These are phyloP conservation scores for Mionectes olivaceus DNA, from an alignment of 2,797 vertebrate genomes.

Conservation along the genomic window DNA sequence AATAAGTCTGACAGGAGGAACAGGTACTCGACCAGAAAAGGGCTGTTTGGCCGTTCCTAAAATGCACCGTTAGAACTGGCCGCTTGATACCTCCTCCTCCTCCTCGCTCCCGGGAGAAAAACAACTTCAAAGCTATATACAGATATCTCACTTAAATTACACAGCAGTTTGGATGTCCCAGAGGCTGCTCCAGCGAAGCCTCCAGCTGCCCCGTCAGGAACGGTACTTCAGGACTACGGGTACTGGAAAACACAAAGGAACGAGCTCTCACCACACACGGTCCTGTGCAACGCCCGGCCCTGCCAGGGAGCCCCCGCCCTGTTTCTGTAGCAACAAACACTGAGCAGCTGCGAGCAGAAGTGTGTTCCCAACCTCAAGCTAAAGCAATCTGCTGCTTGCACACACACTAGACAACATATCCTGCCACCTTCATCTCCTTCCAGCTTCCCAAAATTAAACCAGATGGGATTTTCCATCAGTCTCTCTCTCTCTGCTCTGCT, in stretches of 20 bases:
- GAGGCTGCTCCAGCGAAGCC: constrained; percentile 52
- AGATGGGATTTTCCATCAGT: constrained; percentile 63
- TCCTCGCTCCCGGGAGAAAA: constrained; percentile 62
- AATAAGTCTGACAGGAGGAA: constrained; percentile 17
- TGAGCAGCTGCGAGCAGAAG: neutral
- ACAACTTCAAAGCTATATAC: constrained; percentile 76
- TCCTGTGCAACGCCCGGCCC: neutral
- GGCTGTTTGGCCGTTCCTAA: constrained; percentile 55
- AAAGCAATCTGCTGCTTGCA: neutral
- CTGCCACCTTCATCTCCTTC: constrained; percentile 52
- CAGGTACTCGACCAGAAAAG: constrained; percentile 29
- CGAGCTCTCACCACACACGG: neutral
- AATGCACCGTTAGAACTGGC: constrained; percentile 53
- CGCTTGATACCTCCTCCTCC: constrained; percentile 46
- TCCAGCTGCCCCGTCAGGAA: constrained; percentile 74
- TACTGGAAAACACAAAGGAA: constrained; percentile 80
- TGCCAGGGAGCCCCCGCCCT: neutral
- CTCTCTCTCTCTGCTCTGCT: neutral
- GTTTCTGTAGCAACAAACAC: neutral
- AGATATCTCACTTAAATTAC: constrained; percentile 77
- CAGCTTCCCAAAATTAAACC: constrained; percentile 62
- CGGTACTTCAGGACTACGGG: constrained; percentile 91
- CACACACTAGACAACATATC: constrained; percentile 17
- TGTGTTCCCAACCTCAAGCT: neutral
- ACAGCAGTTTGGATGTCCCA: constrained; percentile 72